Conservation (phyloP, 2,888 invertebrate genomes). For the Orthosia gracilis region DNA sequence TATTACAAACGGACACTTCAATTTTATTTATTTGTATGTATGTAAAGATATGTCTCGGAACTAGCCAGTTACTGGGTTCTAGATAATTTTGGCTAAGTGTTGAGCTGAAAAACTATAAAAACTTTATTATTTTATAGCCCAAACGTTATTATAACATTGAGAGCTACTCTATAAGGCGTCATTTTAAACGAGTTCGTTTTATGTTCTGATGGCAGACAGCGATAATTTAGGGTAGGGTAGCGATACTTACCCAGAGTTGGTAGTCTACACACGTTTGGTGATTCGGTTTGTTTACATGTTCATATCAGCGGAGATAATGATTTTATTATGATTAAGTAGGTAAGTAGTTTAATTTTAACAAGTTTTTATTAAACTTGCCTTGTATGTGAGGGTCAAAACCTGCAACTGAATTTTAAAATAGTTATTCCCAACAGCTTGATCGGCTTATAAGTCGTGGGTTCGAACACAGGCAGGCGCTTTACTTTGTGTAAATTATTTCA, state of each 20-base stretch:
- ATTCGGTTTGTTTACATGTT: constrained; percentile 9
- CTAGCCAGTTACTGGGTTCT: too few species aligned
- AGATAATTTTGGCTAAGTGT: background rate
- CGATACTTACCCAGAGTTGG: background rate
- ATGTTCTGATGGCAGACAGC: constrained; percentile 17
- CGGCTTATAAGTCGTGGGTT: too few species aligned
- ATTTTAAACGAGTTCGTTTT: constrained; percentile 7
- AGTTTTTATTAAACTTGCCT: too few species aligned
- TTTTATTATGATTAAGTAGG: constrained; percentile 5
- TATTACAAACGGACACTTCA: too few species aligned
- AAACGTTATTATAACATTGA: constrained; percentile 8
- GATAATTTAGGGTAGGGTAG: constrained; percentile 15
- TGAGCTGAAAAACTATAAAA: background rate
- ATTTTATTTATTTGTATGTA: too few species aligned
- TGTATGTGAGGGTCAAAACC: too few species aligned
- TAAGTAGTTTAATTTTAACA: background rate
- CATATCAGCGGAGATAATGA: constrained; percentile 11
- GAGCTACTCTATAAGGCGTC: constrained; percentile 13
- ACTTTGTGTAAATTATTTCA: too few species aligned
- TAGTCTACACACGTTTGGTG: background rate
- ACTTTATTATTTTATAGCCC: constrained; percentile 5
- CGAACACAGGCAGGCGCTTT: too few species aligned
- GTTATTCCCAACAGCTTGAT: too few species aligned
- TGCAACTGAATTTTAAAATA: too few species aligned
- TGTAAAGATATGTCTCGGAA: too few species aligned